Evolutionary conservation across 2,797 vertebrate species (phyloP).

Genomic region (Huso huso): DNA sequence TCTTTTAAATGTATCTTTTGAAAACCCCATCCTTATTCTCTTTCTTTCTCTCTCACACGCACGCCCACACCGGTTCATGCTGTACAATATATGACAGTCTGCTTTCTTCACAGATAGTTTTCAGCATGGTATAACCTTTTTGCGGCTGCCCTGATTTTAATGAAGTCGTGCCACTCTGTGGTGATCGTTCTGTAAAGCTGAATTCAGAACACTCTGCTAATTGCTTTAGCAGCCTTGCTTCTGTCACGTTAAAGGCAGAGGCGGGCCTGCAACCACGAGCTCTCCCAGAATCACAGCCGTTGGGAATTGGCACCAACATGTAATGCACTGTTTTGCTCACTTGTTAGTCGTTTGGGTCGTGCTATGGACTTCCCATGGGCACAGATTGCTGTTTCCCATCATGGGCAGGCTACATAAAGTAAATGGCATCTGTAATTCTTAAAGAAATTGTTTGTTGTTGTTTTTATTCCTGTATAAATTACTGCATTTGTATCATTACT

Average conservation of each 20-base stretch:
- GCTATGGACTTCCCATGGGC: too few species aligned
- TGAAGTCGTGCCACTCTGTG: not conserved
- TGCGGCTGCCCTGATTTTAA: not conserved
- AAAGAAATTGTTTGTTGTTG: too few species aligned
- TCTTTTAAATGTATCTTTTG: constrained; percentile 26
- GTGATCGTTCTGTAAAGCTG: not conserved
- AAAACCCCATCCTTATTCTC: constrained; percentile 18
- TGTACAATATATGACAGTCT: constrained; percentile 51
- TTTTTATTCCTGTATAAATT: too few species aligned
- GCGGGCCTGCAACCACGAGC: not conserved
- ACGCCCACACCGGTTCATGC: constrained; percentile 24
- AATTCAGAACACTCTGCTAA: not conserved
- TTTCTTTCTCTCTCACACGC: constrained; percentile 12
- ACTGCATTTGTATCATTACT: too few species aligned
- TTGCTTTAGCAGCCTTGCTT: not conserved
- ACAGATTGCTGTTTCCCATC: too few species aligned
- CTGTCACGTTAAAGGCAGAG: not conserved
- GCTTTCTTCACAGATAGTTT: constrained; percentile 26
- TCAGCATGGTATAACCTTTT: not conserved
- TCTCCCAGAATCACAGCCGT: not conserved
- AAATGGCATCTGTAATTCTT: too few species aligned
- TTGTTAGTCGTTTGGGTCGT: too few species aligned
- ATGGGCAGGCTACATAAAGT: too few species aligned
- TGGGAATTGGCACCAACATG: too few species aligned
- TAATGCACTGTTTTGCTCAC: too few species aligned